Conservation (phyloP, 2,113 vertebrate species). For the Brachyistius frenatus region DNA sequence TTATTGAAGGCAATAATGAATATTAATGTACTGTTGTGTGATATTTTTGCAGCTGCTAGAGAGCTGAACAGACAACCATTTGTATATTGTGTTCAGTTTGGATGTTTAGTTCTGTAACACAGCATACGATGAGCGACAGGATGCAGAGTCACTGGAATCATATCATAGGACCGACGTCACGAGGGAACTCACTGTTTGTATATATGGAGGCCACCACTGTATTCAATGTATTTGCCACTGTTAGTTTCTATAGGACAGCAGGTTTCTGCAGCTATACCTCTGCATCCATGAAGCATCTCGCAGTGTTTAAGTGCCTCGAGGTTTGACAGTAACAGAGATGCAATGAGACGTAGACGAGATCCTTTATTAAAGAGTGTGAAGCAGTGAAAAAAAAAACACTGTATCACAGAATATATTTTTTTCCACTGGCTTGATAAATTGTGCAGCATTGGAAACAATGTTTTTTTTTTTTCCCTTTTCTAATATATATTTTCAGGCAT, state of each 20-base stretch:
- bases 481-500: conserved; percentile 76
- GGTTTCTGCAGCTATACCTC: conserved; percentile 37
- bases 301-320: conserved; percentile 82
- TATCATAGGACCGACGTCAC: background rate
- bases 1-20: no score
- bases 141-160: conserved; percentile 35
- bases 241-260: conserved; percentile 28
- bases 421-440: conserved; percentile 39
- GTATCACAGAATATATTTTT: conserved; percentile 69
- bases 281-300: conserved; percentile 59
- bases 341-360: conserved; percentile 36
- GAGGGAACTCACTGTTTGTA: conserved; percentile 10
- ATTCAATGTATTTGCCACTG: conserved; percentile 29
- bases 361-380: conserved; percentile 74
- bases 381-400: conserved; percentile 62
- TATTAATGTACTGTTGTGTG: background rate
- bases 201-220: conserved; percentile 26
- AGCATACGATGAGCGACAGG: background rate
- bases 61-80: background rate
- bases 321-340: conserved; percentile 59
- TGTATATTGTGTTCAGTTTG: background rate
- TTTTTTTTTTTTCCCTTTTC: conserved; percentile 11
- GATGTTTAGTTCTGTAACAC: background rate
- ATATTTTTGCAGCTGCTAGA: background rate
- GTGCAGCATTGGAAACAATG: conserved; percentile 41